Evolutionary conservation across 1,140 invertebrate genomes (phyloP), one percentile per base, ranked within the genome.

Genomic region (Reticulitermes speratus): DNA sequence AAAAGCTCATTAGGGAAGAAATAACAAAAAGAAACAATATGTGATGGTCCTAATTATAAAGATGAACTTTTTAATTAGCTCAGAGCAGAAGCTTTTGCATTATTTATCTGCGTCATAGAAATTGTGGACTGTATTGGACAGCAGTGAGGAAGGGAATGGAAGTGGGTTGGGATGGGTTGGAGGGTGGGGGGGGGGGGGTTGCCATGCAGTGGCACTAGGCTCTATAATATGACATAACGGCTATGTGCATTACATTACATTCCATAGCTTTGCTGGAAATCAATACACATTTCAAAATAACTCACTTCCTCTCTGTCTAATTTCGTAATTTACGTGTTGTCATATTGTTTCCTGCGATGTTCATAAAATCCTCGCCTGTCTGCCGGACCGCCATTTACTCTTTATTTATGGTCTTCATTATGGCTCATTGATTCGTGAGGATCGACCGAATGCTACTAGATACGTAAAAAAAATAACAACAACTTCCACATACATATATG

Each of bases 341-440:
- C 88, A 88, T 88, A 88, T 88, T 88, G 88, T 88, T 88, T 88
- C 88, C 88, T 88, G 87, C 86, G 86, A 86, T 88, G 88, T 88
- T 88, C 86, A 87, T 88, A 88, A 88, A 88, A 88, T 88, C 88
- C 88, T 87, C 88, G 88, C 87, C 88, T 88, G 88, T 88, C 88
- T 85, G 84, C 87, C 84, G 84, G 48, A 82, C 87, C 83, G 81
- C 87, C 87, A 87, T 88, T 88, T 88, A 86, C 87, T 87, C 87
- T 88, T 89, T 89, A 89, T 89, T 89, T 89, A 89, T 88, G 88
- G 88, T 87, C 86, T 88, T 89, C 88, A 89, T 89, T 88, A 89
- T 88, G 88, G 88, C 88, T 88, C 88, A 89, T 89, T 89, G 88
- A 89, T 89, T 89, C 88, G 87, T 83, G 84, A 86, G 86, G 87